Evolutionary conservation across 1,140 invertebrate genomes (phyloP), one percentile per base, ranked within the genome.

Genomic region (Sipha flava): DNA sequence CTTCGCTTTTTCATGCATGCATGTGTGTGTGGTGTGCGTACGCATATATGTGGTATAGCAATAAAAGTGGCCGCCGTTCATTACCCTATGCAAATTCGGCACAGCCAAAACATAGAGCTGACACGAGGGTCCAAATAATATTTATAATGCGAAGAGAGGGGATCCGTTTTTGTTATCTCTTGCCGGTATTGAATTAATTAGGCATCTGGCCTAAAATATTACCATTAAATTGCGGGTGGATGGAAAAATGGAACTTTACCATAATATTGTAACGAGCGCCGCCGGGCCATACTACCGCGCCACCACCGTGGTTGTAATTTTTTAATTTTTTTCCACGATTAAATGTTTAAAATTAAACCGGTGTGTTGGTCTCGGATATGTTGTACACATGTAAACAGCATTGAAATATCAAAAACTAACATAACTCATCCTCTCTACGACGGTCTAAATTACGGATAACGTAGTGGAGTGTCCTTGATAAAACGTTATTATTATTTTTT

Each of bases 121-220:
- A 75, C 72, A 54, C 72, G 47, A 54, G 72, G 72, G 70, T 73
- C 70, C 70, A 73, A 73, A 75, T 75, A 75, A 75, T 75, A 75
- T 75, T 75, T 75, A 75, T 75, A 75, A 75, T 49, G 68, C 26
- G 47, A 1, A 7, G 47, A 18, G 47, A 6, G 16, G 72, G 72
- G 47, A 54, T 75, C 49, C 72, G 72, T 75, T 75, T 75, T 75
- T 75, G 72, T 75, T 75, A 75, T 75, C 72, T 75, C 72, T 75
- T 54, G 72, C 72, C 72, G 49, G 72, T 75, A 75, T 75, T 75
- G 72, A 75, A 75, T 75, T 75, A 75, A 75, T 75, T 75, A 75
- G 72, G 72, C 72, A 75, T 75, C 72, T 54, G 72, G 26, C 31
- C 72, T 54, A 21, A 75, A 75, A 75, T 54, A 54, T 75, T 75